Evolutionary conservation across 2,888 invertebrate species (phyloP).

Genomic region (Euplagia quadripunctaria): DNA sequence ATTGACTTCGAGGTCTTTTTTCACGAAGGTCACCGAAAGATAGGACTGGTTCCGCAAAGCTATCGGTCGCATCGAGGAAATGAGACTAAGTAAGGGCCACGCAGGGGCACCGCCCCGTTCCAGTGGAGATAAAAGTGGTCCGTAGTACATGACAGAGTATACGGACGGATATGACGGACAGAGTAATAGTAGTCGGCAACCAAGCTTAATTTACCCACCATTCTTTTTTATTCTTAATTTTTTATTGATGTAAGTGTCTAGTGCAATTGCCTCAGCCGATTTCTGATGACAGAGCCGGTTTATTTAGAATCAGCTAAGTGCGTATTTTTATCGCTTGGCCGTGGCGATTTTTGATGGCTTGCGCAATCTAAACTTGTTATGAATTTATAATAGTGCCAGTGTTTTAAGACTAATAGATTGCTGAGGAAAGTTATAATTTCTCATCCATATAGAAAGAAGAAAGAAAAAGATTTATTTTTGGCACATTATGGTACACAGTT

Average conservation of each 20-base stretch:
- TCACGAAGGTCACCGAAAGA: no score
- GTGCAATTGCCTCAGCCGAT: constrained; percentile 11
- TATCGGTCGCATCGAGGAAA: no score
- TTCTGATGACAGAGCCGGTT: constrained; percentile 15
- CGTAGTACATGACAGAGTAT: not conserved
- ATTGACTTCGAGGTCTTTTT: no score
- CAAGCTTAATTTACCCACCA: not conserved
- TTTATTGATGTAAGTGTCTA: not conserved
- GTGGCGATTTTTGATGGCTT: not conserved
- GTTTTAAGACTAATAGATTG: not conserved
- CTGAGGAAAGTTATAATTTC: not conserved
- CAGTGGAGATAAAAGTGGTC: not conserved
- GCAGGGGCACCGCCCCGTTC: no score
- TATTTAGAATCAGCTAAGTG: constrained; percentile 6
- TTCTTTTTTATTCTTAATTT: not conserved
- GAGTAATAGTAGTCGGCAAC: not conserved
- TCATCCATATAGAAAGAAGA: no score
- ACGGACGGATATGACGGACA: no score
- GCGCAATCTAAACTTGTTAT: not conserved
- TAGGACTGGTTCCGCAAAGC: no score
- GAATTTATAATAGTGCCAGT: not conserved
- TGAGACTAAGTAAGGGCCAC: no score
- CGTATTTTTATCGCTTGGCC: constrained; percentile 1
- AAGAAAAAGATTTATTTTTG: no score
- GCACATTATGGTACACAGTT: no score